phyloP scores from a whole-genome alignment of 2,888 invertebrate genomes.

The Papilio gigon region DNA sequence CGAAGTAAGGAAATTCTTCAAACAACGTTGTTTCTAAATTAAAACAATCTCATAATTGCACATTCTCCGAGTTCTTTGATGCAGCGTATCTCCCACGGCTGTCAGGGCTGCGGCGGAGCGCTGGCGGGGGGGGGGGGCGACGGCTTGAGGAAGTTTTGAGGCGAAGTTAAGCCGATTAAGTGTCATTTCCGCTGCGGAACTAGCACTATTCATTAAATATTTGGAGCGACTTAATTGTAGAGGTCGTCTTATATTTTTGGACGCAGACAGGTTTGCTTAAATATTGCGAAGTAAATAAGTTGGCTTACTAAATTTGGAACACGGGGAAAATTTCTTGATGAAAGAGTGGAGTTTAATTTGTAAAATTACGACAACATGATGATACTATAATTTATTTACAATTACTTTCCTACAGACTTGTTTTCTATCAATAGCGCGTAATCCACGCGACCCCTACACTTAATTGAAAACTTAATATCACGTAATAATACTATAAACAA shows the following conservation, averaged over 20 bases:
- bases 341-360: not conserved
- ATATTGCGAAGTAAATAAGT: slow-evolving; percentile 13
- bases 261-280: slow-evolving; percentile 57
- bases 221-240: slow-evolving; percentile 78
- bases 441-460: too few species aligned
- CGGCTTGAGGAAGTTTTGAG: slow-evolving; percentile 72
- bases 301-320: not conserved
- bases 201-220: slow-evolving; percentile 82
- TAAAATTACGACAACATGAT: not conserved
- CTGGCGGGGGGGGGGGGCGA: slow-evolving; percentile 48
- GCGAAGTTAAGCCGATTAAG: slow-evolving; percentile 80
- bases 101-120: slow-evolving; percentile 41
- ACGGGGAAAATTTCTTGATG: not conserved
- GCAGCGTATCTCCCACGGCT: slow-evolving; percentile 69
- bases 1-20: slow-evolving; percentile 77
- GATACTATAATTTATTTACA: not conserved
- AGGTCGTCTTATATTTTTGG: slow-evolving; percentile 58
- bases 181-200: slow-evolving; percentile 80
- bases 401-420: not conserved
- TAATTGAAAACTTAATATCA: too few species aligned
- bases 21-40: slow-evolving; percentile 81
- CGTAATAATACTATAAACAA: too few species aligned
- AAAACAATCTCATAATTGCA: slow-evolving; percentile 83
- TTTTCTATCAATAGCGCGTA: not conserved
- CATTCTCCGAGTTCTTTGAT: slow-evolving; percentile 80